Percentiles rank a stretch among this genome's conserved stretches.
These are phyloP conservation scores for Forbesichthys papilliferus DNA, from an alignment of 2,113 vertebrate genomes.

Conservation along the genomic window DNA sequence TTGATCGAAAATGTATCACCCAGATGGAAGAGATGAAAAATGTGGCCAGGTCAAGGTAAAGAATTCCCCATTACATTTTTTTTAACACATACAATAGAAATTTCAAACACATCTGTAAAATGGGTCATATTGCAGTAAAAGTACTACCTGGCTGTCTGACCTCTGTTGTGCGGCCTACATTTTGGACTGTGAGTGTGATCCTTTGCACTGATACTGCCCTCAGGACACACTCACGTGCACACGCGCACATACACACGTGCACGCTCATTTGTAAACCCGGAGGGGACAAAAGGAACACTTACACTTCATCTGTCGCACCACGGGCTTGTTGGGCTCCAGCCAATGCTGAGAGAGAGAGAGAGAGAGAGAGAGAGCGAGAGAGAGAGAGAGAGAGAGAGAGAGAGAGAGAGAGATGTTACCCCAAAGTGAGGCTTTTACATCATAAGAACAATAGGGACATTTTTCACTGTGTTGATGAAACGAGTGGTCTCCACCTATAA, in stretches of 20 bases:
- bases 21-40: no score
- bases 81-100: no score
- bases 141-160: no score
- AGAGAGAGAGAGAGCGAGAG: conserved; percentile 52
- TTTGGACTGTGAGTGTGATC: no score
- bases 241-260: not conserved
- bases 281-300: conserved; percentile 74
- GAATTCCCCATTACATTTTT: no score
- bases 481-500: no score
- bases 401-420: not conserved
- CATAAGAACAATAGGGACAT: not conserved
- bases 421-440: not conserved
- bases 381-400: conserved; percentile 42
- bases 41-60: no score
- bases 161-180: not conserved
- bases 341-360: conserved; percentile 86
- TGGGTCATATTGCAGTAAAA: no score
- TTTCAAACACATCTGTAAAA: no score
- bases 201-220: not conserved
- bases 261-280: conserved; percentile 9
- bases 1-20: no score
- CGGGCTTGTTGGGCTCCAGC: conserved; percentile 94
- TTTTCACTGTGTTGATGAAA: not conserved
- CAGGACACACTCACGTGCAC: conserved; percentile 2
- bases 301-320: conserved; percentile 99